Evolutionary conservation across 1,140 invertebrate genomes (phyloP).

Genomic region (Calosoma granatense): DNA sequence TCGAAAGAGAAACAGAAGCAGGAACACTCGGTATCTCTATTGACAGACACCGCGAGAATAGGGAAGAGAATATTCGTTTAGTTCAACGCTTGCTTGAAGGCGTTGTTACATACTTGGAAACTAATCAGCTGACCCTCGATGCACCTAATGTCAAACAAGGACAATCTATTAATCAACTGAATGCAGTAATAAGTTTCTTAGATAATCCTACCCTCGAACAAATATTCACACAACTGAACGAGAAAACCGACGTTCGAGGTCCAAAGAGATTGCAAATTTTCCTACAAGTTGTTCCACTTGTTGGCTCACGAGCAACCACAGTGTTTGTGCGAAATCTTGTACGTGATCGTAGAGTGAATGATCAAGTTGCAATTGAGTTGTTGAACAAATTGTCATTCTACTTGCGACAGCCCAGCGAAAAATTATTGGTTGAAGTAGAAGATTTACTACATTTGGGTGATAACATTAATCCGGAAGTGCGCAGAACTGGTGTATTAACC

Average conservation of each 20-base stretch:
- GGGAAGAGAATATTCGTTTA: constrained; percentile 23
- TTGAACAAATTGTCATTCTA: constrained; percentile 32
- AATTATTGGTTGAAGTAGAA: constrained; percentile 31
- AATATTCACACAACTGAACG: constrained; percentile 24
- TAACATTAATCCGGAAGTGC: constrained; percentile 20
- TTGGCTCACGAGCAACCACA: constrained; percentile 33
- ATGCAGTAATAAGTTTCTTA: constrained; percentile 27
- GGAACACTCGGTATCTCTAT: constrained; percentile 27
- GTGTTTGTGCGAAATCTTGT: constrained; percentile 32
- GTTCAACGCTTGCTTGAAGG: constrained; percentile 30
- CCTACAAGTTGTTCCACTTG: constrained; percentile 31
- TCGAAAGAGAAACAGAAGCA: neutral
- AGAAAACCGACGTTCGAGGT: constrained; percentile 17
- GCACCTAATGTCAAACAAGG: constrained; percentile 30
- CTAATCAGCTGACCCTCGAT: constrained; percentile 30
- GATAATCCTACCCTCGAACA: constrained; percentile 26
- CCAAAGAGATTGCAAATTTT: constrained; percentile 27
- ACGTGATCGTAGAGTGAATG: constrained; percentile 23
- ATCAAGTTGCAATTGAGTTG: constrained; percentile 24
- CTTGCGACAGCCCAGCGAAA: constrained; percentile 27
- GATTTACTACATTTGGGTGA: constrained; percentile 24
- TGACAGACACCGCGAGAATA: constrained; percentile 27
- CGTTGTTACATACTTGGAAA: constrained; percentile 30
- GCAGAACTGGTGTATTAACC: constrained; percentile 29
- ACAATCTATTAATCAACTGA: constrained; percentile 31